These are phyloP conservation scores for Poeciliopsis presidionis DNA, from an alignment of 2,797 vertebrate genomes.

Conservation along the genomic window DNA sequence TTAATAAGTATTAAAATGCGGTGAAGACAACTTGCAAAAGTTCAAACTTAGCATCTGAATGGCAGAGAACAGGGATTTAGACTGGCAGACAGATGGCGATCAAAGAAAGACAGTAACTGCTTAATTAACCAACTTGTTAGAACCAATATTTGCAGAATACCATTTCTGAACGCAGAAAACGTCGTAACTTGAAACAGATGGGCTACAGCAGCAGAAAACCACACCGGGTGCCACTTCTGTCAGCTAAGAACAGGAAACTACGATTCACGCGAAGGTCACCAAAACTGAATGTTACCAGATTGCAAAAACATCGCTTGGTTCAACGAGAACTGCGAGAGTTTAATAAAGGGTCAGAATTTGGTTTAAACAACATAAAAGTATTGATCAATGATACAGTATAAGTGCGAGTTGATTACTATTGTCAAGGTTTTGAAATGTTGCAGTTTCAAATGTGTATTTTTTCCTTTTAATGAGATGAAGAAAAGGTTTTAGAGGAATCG, in stretches of 20 bases:
- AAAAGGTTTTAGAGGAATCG: background rate
- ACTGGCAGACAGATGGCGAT: background rate
- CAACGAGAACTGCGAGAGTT: background rate
- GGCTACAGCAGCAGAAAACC: background rate
- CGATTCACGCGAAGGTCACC: background rate
- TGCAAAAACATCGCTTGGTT: background rate
- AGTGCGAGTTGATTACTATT: background rate
- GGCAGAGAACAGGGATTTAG: background rate
- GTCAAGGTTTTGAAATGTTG: background rate
- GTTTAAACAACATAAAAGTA: background rate
- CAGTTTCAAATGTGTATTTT: background rate
- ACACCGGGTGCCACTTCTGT: background rate
- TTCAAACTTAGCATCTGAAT: background rate
- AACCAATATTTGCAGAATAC: background rate
- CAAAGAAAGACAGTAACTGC: background rate
- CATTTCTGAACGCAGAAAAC: background rate
- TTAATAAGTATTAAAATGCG: background rate
- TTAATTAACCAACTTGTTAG: background rate
- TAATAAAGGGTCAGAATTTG: background rate
- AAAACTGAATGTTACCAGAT: background rate
- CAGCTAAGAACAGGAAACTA: background rate
- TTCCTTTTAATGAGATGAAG: background rate
- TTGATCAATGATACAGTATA: background rate
- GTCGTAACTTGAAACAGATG: background rate
- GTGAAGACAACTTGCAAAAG: background rate